phyloP scores from a whole-genome alignment of 2,113 vertebrate species.

The Hipposideros armiger region DNA sequence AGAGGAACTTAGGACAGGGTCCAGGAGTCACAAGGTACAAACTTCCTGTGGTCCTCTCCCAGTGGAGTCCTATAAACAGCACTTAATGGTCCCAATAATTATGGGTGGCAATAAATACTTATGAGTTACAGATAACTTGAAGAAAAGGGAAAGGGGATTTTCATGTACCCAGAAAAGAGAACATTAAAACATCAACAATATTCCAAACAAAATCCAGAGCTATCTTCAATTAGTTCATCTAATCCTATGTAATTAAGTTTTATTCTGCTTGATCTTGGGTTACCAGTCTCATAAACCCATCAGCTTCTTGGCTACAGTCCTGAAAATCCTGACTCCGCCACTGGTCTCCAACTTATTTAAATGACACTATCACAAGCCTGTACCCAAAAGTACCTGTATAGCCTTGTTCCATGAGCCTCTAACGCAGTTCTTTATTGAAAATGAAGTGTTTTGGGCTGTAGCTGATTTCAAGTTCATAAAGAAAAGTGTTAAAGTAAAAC shows the following conservation, averaged over 20 bases:
- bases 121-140: not conserved
- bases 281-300: not conserved
- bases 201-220: conserved; percentile 18
- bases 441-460: not conserved
- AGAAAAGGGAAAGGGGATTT: not conserved
- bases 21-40: not conserved
- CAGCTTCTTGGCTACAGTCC: not conserved
- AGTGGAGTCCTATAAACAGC: not conserved
- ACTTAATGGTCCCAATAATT: not conserved
- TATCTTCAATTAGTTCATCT: not conserved
- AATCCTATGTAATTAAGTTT: not conserved
- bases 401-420: not conserved
- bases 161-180: not conserved
- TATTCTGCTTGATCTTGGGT: not conserved
- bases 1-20: not conserved
- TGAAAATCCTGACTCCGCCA: not conserved
- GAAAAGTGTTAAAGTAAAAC: not conserved
- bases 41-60: not conserved
- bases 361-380: not conserved
- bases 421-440: not conserved
- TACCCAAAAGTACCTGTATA: not conserved
- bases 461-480: not conserved
- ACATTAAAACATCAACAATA: not conserved
- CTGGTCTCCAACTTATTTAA: not conserved
- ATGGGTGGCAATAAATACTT: not conserved